Evolutionary conservation across 2,888 invertebrate species (phyloP), one percentile per base, ranked within the genome.

Genomic region (Limenitis camilla): DNA sequence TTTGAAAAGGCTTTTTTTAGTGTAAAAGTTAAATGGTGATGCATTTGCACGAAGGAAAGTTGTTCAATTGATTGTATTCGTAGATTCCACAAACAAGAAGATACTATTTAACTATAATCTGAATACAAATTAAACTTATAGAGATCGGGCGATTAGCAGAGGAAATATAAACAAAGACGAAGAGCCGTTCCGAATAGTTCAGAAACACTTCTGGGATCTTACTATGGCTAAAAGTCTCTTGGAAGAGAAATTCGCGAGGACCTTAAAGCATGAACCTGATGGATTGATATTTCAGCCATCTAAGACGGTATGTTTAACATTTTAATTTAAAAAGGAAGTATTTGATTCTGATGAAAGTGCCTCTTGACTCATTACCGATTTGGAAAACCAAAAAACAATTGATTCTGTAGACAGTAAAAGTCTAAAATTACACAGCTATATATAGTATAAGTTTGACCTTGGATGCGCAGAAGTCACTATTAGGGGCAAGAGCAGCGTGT

Each of bases 271-370:
- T 72, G 98, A 99, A 76, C 98, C 98, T 0, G 99, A 99, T 72
- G 99, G 99, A 19, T 89, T 99, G 9, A 97, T 99, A 69, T 99
- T 99, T 76, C 99, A 99, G 74, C 99, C 99, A 0, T 90, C 93
- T 0, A 89, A 90, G 58, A 95, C 94, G 76, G 94, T 95, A 75
- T 53, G 19, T 9, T 47, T 30, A 5, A 39, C 51, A 33, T n/a
- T 9, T 40, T 11, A 8, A 42, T 42, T 8, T 9, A 5, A 11
- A 19, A 39, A 39, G 8, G 19, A 8, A 39, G 11, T 9, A 19
- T 32, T 19, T n/a, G n/a, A n/a, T n/a, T n/a, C n/a, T n/a, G n/a
- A n/a, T n/a, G n/a, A n/a, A n/a, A n/a, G n/a, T n/a, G n/a, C n/a
- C n/a, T n/a, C 19, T 19, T 19, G 19, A n/a, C n/a, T n/a, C 3